phyloP scores from a whole-genome alignment of 2,888 invertebrate genomes.

The Rugalucina vietnamica region DNA sequence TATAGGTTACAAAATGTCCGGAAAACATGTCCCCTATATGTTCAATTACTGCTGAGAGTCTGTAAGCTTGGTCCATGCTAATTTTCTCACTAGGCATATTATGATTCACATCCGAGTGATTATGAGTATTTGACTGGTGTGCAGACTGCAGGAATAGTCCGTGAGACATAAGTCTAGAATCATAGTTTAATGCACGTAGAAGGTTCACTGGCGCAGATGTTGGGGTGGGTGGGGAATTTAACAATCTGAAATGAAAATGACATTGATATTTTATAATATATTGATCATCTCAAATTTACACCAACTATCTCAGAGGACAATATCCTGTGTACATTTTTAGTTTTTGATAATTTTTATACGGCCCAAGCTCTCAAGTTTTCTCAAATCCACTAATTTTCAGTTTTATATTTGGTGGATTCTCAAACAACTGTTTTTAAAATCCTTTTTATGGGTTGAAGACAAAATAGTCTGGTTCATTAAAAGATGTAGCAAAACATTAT shows the following conservation, averaged over 20 bases:
- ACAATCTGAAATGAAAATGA: background rate
- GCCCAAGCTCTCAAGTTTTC: too few relatives aligned
- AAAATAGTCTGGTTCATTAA: too few relatives aligned
- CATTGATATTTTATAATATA: too few relatives aligned
- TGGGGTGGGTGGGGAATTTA: constrained; percentile 25
- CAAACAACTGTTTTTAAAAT: too few relatives aligned
- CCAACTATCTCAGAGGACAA: too few relatives aligned
- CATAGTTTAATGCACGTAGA: constrained; percentile 80
- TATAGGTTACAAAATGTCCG: constrained; percentile 97
- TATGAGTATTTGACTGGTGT: constrained; percentile 72
- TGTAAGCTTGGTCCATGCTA: constrained; percentile 87
- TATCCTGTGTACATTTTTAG: too few relatives aligned
- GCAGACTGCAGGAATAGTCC: constrained; percentile 72
- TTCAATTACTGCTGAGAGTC: constrained; percentile 93
- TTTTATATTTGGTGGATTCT: too few relatives aligned
- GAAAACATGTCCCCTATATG: constrained; percentile 95
- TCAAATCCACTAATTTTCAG: too few relatives aligned
- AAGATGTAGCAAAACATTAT: too few relatives aligned
- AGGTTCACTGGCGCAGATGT: constrained; percentile 78
- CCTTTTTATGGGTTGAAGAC: too few relatives aligned
- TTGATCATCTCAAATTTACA: too few relatives aligned
- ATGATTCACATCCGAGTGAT: constrained; percentile 75
- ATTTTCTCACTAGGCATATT: constrained; percentile 60
- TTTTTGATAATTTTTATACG: too few relatives aligned
- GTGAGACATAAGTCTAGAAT: constrained; percentile 73